Conservation (phyloP, 2,888 invertebrate species). For the Torymus aiolomorphi region DNA sequence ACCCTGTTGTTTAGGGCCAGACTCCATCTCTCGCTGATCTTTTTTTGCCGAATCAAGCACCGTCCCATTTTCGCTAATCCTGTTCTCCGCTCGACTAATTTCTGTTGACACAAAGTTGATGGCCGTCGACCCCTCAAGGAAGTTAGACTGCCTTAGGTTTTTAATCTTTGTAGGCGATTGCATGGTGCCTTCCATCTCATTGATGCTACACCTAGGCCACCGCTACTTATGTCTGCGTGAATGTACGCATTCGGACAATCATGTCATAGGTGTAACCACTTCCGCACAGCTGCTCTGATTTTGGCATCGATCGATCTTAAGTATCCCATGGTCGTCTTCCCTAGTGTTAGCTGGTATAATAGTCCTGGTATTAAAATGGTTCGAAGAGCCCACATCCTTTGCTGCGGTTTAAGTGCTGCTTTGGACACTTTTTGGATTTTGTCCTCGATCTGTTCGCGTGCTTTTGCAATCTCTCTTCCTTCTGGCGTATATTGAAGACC, state of each 20-base stretch:
- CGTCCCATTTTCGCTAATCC: too few relatives aligned
- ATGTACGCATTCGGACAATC: conserved; percentile 52
- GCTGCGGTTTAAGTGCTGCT: conserved; percentile 59
- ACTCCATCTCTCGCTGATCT: too few relatives aligned
- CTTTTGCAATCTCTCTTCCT: background rate
- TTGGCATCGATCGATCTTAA: conserved; percentile 28
- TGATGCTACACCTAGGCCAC: conserved; percentile 44
- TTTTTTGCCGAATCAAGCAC: too few relatives aligned
- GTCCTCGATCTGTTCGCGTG: background rate
- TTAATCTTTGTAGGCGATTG: too few relatives aligned
- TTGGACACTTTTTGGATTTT: conserved; percentile 12
- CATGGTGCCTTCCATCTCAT: conserved; percentile 33
- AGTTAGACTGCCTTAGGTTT: too few relatives aligned
- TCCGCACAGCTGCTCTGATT: conserved; percentile 5
- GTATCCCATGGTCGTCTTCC: too few relatives aligned
- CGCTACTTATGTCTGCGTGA: conserved; percentile 41
- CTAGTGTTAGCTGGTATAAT: conserved; percentile 34
- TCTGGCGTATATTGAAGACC: conserved; percentile 37
- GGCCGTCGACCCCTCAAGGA: too few relatives aligned
- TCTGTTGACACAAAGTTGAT: too few relatives aligned
- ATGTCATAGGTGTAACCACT: conserved; percentile 37
- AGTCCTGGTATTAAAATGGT: conserved; percentile 42
- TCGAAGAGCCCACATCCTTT: conserved; percentile 55
- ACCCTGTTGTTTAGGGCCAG: too few relatives aligned
- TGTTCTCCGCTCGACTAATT: too few relatives aligned